Evolutionary conservation across 2,797 vertebrate genomes (phyloP), one percentile per base, ranked within the genome.

Genomic region (Clarias laeviceps): DNA sequence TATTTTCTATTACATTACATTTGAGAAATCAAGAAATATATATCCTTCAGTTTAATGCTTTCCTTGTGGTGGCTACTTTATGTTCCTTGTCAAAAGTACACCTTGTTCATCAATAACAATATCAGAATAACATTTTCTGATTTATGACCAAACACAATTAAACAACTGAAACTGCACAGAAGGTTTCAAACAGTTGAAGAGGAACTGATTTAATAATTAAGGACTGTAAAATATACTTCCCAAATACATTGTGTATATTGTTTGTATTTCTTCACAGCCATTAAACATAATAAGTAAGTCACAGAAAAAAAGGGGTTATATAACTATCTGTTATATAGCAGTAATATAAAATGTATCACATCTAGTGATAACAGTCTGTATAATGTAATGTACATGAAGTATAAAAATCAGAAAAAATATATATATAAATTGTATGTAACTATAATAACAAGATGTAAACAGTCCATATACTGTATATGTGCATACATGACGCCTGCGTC

Each of bases 401-500:
- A 97, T 97, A 97, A 97, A 97, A 96, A 94, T 94, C 93, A 92
- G 77, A 89, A 92, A 95, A 94, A 95, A 73, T 82, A 94, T 93
- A 92, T 85, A 89, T 91, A 95, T 94, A 95, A 95, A 96, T 96
- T 92, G 95, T 95, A 96, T 95, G 94, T 96, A 93, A 96, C 94
- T 96, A 96, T 94, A 94, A 91, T 92, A 95, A 94, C 94, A 96
- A 95, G 95, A 96, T 97, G 96, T 97, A 97, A 98, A 98, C 97
- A 97, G 95, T 97, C 93, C 92, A 94, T 94, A 94, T 94, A 94
- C 78, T 93, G 94, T 89, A 94, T 95, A 93, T 96, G 96, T 97
- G 96, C 96, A 97, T 96, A 96, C 89, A 95, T 96, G 97, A 97
- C 97, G 97, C 98, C 98, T 94, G 98, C 98, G 97, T 95, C 98